Evolutionary conservation across 2,888 invertebrate species (phyloP), one percentile per base, ranked within the genome.

Genomic region (Chrysopilus asiliformis): DNA sequence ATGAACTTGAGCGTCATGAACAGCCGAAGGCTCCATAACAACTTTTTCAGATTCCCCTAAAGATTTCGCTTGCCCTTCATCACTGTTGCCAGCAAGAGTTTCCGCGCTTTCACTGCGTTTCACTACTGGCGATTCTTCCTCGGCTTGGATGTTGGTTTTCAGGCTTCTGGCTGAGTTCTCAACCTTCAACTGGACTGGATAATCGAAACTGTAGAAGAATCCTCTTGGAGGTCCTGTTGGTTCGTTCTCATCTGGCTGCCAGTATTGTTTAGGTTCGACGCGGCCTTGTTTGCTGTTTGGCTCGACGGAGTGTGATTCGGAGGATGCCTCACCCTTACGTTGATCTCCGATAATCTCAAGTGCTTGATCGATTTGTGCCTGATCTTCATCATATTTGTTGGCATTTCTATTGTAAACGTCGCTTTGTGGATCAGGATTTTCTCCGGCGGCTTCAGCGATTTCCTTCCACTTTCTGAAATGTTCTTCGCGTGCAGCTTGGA

Each of bases 171-270:
- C 13, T n/a, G 20, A 31, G 22, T 32, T 40, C 12, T 16, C 18
- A 18, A 27, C 34, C 45, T 59, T 41, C 37, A 61, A 41, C 5
- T 57, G 74, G n/a, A 72, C 76, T 17, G 76, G 75, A 58, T 79
- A 79, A 47, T 71, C 69, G 58, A 73, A 76, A 49, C 68, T 73
- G 58, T 80, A 80, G 68, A 74, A 80, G 68, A 80, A 80, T 34
- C 79, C 79, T 50, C 71, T 70, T 33, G 79, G 78, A 14, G 72
- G 72, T 27, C 72, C 68, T 8, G 58, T 57, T 36, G 55, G 55
- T 52, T 70, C 70, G 41, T 64, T 50, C 18, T 50, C 48, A 20
- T 36, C 57, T 25, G 60, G 59, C 31, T 60, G 32, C 19, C 59
- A 17, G 59, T 31, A 22, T 25, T 38, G 29, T 20, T 33, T 32